Base-by-base conservation (phyloP, 2,888 invertebrate genomes). In the Atherix ibis region DNA sequence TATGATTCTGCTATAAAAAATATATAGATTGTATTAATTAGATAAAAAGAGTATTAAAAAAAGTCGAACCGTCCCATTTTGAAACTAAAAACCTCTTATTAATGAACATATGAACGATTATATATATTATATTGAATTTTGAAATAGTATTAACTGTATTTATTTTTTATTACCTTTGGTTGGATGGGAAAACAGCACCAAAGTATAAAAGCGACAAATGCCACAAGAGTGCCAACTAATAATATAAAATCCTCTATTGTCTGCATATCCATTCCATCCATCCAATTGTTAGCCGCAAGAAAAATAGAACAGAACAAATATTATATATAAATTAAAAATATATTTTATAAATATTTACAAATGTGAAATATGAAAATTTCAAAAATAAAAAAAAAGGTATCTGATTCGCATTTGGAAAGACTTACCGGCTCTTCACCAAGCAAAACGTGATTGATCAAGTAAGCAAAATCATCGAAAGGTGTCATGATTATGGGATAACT, bases 101-200 rank as follows among this genome's bases (percentile, higher is more conserved):
- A n/a, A 24, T 24, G 24, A 24, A 24, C 24, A 24, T 9, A 24
- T n/a, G n/a, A 24, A 3, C n/a, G 9, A 10, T 24, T 24, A 24
- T 9, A 10, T 24, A 2, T 10, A 24, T 24, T 24, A 10, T 24
- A 9, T n/a, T n/a, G n/a, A 10, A 9, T 24, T n/a, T n/a, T 24
- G 9, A 10, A 9, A 9, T 24, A n/a, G 24, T 10, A n/a, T 10
- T n/a, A 2, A 2, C 24, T 18, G n/a, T 22, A 29, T 31, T 26
- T 6, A 18, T 9, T 13, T 17, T 42, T 10, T 36, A 40, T 34
- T 53, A 58, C 66, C 53, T 64, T 65, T 32, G 65, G 65, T 40
- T 64, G 64, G 42, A 66, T 62, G 36, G 72, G 72, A 52, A 72
- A 72, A 50, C 71, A 72, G 50, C 72, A 72, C 72, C 72, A 72